Evolutionary conservation across 2,888 invertebrate species (phyloP), one percentile per base, ranked within the genome.

Genomic region (Acleris sparsana): DNA sequence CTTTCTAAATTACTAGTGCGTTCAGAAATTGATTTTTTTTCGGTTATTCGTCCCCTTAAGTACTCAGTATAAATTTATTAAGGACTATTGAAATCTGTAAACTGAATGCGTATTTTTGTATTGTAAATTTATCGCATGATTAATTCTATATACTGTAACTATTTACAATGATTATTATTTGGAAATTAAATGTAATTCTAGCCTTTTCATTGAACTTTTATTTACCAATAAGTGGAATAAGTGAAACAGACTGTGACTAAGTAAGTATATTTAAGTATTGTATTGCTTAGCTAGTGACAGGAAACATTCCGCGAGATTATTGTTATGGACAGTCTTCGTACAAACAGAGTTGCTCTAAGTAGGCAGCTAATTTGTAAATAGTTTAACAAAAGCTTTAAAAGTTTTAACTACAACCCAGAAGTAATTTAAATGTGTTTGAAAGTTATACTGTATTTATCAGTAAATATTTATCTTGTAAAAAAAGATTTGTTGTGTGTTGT

Each of bases 141-240:
- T 85, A 84, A 87, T 87, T 87, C 77, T 84, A 84, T 83, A 80
- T 83, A 82, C 78, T 84, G 82, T 84, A 83, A 80, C 78, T 80
- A 80, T 77, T 64, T 77, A 83, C 76, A 73, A 76, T 78, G 69
- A 76, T 84, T 78, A 82, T 86, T 82, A 83, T 84, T 86, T 79
- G 78, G 80, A 86, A 65, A 89, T 89, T 87, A 90, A 89, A 79
- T 88, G 84, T 89, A 89, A 90, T 85, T 84, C 77, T 88, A 86
- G 83, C 81, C 86, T 80, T 80, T 75, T 71, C 63, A 70, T 60
- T 71, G 76, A 70, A 71, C 53, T 76, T 84, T 81, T 75, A 71
- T 74, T 74, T 76, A 76, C 73, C 73, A 76, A 46, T 65, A 73
- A 74, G 70, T 71, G 75, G 69, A 72, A 20, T 55, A 57, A 70